phyloP scores from a whole-genome alignment of 2,888 invertebrate genomes.

The Napeogenes sylphis region DNA sequence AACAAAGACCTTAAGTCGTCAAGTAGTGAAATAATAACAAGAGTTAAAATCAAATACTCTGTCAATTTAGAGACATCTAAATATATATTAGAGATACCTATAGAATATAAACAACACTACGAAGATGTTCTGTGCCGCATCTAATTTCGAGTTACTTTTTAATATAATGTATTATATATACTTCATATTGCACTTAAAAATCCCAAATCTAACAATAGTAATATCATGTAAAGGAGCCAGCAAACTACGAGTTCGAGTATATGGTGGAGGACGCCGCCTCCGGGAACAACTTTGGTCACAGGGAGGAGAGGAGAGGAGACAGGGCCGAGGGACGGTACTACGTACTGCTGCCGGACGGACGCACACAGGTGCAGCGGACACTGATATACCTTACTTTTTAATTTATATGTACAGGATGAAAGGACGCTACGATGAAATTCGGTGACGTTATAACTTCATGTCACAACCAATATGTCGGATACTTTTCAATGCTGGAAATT shows the following conservation, averaged over 20 bases:
- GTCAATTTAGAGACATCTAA: too few relatives aligned
- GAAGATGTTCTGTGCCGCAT: too few relatives aligned
- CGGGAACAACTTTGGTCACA: conserved; percentile 82
- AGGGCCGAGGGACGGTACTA: conserved; percentile 80
- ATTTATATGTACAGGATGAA: neutral
- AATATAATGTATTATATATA: too few relatives aligned
- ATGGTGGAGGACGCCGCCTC: conserved; percentile 81
- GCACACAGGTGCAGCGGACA: conserved; percentile 73
- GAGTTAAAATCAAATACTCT: too few relatives aligned
- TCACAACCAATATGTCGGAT: neutral
- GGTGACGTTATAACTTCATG: neutral
- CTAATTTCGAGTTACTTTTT: too few relatives aligned
- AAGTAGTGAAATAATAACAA: too few relatives aligned
- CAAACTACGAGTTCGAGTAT: conserved; percentile 83
- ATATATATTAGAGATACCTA: too few relatives aligned
- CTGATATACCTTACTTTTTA: too few relatives aligned
- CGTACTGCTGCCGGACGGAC: conserved; percentile 82
- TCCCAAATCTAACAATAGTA: conserved; percentile 11
- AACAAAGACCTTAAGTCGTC: too few relatives aligned
- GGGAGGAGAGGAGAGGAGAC: conserved; percentile 80
- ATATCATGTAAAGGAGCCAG: conserved; percentile 72
- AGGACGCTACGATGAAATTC: neutral
- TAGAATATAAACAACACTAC: too few relatives aligned
- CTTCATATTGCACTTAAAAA: too few relatives aligned
- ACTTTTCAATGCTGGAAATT: too few relatives aligned